These are phyloP conservation scores for Gadopsis marmoratus DNA, from an alignment of 2,797 vertebrate species.

Conservation along the genomic window DNA sequence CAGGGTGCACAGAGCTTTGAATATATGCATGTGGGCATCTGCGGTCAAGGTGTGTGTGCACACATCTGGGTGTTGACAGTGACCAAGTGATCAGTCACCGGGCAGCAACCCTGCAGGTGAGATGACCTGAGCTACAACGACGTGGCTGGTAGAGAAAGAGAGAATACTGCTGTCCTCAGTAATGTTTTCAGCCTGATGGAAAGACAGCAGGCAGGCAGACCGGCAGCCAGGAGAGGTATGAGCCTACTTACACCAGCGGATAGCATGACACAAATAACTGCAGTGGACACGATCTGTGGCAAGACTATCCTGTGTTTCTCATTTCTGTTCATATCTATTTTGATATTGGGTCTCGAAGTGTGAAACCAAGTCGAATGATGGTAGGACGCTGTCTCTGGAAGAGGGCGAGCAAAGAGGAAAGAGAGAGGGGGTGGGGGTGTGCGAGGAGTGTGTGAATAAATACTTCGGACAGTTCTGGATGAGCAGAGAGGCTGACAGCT, in stretches of 20 bases:
- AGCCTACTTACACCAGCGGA: slow-evolving; percentile 43
- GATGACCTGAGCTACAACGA: slow-evolving; percentile 66
- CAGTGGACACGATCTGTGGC: slow-evolving; percentile 66
- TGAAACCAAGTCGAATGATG: slow-evolving; percentile 75
- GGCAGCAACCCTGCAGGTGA: slow-evolving; percentile 60
- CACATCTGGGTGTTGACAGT: slow-evolving; percentile 46
- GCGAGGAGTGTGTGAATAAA: slow-evolving; percentile 52
- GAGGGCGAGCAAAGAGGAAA: slow-evolving; percentile 32
- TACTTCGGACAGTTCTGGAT: slow-evolving; percentile 68
- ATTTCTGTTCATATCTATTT: slow-evolving; percentile 72
- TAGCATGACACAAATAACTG: slow-evolving; percentile 63
- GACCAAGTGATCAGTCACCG: slow-evolving; percentile 52
- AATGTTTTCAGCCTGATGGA: slow-evolving; percentile 47
- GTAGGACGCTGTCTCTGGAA: slow-evolving; percentile 53
- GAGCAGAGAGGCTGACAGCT: slow-evolving; percentile 60
- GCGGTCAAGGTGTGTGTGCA: slow-evolving; percentile 4
- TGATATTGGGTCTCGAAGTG: slow-evolving; percentile 68
- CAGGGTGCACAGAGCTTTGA: not conserved
- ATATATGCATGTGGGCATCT: not conserved
- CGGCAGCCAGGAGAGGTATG: slow-evolving; percentile 27
- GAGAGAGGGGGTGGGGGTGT: slow-evolving; percentile 1
- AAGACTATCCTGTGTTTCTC: slow-evolving; percentile 68
- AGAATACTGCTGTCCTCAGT: slow-evolving; percentile 4
- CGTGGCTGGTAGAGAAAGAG: slow-evolving; percentile 39
- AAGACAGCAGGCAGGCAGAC: slow-evolving; percentile 44